Evolutionary conservation across 2,113 vertebrate genomes (phyloP).

Genomic region (Rhinoptilus africanus): DNA sequence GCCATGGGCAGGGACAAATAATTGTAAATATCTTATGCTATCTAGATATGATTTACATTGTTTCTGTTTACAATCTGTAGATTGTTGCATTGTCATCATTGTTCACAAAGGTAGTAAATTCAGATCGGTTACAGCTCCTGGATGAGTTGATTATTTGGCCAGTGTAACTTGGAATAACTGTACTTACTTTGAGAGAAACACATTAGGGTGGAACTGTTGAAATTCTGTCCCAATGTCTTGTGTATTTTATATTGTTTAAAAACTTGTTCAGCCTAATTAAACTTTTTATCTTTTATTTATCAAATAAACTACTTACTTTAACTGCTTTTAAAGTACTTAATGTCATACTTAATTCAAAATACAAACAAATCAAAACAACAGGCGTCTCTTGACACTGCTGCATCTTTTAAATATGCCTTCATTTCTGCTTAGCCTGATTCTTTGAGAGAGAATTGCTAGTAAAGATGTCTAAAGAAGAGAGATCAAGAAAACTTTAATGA

Average conservation of each 20-base stretch:
- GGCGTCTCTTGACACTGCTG: neutral
- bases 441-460: neutral
- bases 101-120: neutral
- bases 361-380: neutral
- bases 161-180: neutral
- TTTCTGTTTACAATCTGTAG: neutral
- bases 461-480: neutral
- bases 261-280: neutral
- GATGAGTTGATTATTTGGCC: neutral
- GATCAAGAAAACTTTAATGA: slow-evolving; percentile 1
- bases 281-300: neutral
- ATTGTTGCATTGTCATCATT: neutral
- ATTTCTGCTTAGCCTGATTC: neutral
- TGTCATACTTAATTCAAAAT: neutral
- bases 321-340: neutral
- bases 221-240: neutral
- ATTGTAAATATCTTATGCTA: neutral
- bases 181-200: neutral
- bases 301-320: neutral
- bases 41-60: neutral
- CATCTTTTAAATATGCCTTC: neutral
- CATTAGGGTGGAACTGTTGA: neutral
- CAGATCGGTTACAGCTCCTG: neutral
- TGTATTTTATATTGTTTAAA: neutral
- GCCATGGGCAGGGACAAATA: neutral